These are phyloP conservation scores for Trichonephila clavata DNA, from an alignment of 1,140 invertebrate species.

Conservation along the genomic window DNA sequence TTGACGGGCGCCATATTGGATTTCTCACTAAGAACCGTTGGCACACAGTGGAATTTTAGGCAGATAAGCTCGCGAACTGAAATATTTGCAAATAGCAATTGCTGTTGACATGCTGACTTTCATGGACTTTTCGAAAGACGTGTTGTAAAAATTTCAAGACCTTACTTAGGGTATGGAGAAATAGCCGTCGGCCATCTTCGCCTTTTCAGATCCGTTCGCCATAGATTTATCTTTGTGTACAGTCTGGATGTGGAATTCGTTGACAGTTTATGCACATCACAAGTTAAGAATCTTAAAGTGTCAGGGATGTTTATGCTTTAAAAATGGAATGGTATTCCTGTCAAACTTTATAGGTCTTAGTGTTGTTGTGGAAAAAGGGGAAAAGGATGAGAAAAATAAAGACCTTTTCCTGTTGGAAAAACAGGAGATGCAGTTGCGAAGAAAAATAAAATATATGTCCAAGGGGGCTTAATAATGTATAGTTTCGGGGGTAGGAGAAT, in stretches of 20 bases:
- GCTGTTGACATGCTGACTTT: slow-evolving; percentile 75
- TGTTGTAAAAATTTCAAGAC: slow-evolving; percentile 66
- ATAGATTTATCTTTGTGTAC: slow-evolving; percentile 69
- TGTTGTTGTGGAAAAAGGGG: not conserved
- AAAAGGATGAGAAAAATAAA: not conserved
- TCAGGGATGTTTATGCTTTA: slow-evolving; percentile 69
- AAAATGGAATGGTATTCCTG: slow-evolving; percentile 56
- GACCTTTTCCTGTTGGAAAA: not conserved
- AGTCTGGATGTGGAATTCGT: not conserved
- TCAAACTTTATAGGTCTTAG: slow-evolving; percentile 53
- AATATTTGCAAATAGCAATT: slow-evolving; percentile 76
- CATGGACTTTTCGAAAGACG: slow-evolving; percentile 68
- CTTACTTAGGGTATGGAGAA: slow-evolving; percentile 49
- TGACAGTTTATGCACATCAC: slow-evolving; percentile 72
- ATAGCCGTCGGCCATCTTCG: slow-evolving; percentile 36
- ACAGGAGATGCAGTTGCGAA: not conserved
- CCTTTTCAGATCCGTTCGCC: slow-evolving; percentile 47
- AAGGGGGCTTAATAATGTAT: not conserved
- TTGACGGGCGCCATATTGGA: slow-evolving; percentile 72
- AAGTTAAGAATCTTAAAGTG: slow-evolving; percentile 75
- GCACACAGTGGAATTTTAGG: slow-evolving; percentile 51
- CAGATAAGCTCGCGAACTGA: slow-evolving; percentile 55
- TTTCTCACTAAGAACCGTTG: slow-evolving; percentile 29
- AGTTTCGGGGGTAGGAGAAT: not conserved
- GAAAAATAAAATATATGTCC: not conserved